phyloP scores from a whole-genome alignment of 2,113 vertebrate species.

The Xiphophorus hellerii region DNA sequence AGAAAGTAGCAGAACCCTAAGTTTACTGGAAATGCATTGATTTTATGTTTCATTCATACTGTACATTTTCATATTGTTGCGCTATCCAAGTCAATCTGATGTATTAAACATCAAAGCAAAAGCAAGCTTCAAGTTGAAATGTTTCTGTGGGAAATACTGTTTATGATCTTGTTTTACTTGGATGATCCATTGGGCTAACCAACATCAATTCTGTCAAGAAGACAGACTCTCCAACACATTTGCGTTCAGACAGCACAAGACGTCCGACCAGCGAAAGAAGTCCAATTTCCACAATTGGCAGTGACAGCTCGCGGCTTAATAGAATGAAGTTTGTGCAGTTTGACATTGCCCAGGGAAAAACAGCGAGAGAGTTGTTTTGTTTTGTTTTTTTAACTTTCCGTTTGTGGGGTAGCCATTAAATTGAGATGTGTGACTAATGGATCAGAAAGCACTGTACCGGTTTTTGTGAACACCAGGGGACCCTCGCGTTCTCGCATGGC shows the following conservation, averaged over 20 bases:
- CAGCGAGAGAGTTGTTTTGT: conserved; percentile 1
- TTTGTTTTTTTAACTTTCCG: conserved; percentile 13
- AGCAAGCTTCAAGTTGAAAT: too few species aligned
- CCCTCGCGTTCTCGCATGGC: conserved; percentile 58
- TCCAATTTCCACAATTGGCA: neutral
- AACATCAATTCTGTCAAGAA: neutral
- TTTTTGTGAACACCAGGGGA: conserved; percentile 56
- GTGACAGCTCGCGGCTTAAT: neutral
- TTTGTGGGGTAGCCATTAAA: conserved; percentile 45
- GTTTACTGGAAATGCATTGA: too few species aligned
- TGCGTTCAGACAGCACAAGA: neutral
- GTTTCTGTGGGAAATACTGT: too few species aligned
- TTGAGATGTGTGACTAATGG: conserved; percentile 49
- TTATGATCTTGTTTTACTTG: too few species aligned
- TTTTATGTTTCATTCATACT: too few species aligned
- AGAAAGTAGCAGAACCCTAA: too few species aligned
- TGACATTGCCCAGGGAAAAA: conserved; percentile 23
- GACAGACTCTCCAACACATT: neutral
- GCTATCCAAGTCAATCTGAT: too few species aligned
- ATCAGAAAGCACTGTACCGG: conserved; percentile 32
- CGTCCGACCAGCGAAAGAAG: neutral
- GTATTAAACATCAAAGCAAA: too few species aligned
- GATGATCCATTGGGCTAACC: neutral
- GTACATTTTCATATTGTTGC: too few species aligned
- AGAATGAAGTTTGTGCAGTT: conserved; percentile 16